Conservation (phyloP, 2,888 invertebrate genomes). For the Metopia argyrocephala region DNA sequence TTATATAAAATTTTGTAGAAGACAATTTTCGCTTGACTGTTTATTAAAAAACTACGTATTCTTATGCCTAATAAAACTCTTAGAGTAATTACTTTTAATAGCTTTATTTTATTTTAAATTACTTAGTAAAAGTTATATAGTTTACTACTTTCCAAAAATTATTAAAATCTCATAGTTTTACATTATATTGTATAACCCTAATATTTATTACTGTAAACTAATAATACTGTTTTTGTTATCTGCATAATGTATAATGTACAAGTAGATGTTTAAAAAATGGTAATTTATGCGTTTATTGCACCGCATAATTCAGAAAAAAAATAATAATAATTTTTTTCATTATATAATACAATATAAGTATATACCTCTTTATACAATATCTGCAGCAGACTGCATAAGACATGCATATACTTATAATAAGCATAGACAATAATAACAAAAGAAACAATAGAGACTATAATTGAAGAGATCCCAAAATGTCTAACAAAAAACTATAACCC, state of each 20-base stretch:
- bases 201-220: too few relatives aligned
- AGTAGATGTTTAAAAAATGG: background rate
- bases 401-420: slow-evolving; percentile 3
- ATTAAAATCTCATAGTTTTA: too few relatives aligned
- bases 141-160: too few relatives aligned
- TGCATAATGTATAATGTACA: background rate
- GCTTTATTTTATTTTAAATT: too few relatives aligned
- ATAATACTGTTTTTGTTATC: background rate
- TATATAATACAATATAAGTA: slow-evolving; percentile 22
- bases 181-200: too few relatives aligned
- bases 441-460: background rate
- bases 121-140: too few relatives aligned
- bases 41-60: too few relatives aligned
- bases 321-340: slow-evolving; percentile 45
- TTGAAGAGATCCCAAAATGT: slow-evolving; percentile 6
- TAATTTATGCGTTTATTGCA: slow-evolving; percentile 63
- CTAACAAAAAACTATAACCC: background rate
- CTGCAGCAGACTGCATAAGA: slow-evolving; percentile 18
- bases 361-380: background rate
- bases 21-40: too few relatives aligned
- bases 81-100: too few relatives aligned
- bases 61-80: too few relatives aligned
- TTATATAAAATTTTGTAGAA: too few relatives aligned
- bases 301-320: slow-evolving; percentile 60
- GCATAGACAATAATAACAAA: slow-evolving; percentile 25